These are phyloP conservation scores for Caenorhabditis macrosperma DNA, from an alignment of 2,888 invertebrate genomes.

Conservation along the genomic window DNA sequence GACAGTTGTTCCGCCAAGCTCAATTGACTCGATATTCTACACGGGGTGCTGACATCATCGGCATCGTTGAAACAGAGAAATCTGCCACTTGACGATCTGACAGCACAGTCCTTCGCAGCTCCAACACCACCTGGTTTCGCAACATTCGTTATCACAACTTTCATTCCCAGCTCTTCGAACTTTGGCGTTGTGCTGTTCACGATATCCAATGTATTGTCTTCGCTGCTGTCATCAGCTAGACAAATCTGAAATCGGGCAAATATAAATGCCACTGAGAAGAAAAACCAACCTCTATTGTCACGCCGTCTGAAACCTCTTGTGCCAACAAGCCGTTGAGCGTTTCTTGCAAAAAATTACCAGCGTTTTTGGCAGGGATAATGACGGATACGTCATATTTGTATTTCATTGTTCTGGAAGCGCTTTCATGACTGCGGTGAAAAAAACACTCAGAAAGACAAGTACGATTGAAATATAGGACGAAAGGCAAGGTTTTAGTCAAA, in stretches of 20 bases:
- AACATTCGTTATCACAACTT: conserved; percentile 45
- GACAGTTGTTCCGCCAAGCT: conserved; percentile 35
- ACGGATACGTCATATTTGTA: conserved; percentile 59
- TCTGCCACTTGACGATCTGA: conserved; percentile 83
- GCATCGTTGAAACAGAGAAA: conserved; percentile 89
- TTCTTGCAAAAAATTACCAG: conserved; percentile 63
- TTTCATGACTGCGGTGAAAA: neutral
- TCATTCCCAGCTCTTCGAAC: conserved; percentile 58
- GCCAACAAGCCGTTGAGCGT: conserved; percentile 68
- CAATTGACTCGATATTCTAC: conserved; percentile 83
- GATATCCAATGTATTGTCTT: conserved; percentile 64
- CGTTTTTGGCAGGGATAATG: conserved; percentile 73
- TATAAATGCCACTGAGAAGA: neutral
- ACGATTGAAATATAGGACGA: no score
- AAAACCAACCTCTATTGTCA: conserved; percentile 6
- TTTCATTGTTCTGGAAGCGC: neutral
- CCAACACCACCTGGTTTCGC: conserved; percentile 69
- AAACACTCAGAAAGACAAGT: no score
- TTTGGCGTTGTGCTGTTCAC: conserved; percentile 35
- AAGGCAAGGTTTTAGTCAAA: no score
- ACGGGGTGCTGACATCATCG: conserved; percentile 87
- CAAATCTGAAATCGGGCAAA: conserved; percentile 65
- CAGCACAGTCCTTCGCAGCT: conserved; percentile 73
- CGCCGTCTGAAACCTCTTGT: conserved; percentile 23
- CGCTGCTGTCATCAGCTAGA: conserved; percentile 73